Evolutionary conservation across 2,888 invertebrate genomes (phyloP), one percentile per base, ranked within the genome.

Genomic region (Nowickia ferox): DNA sequence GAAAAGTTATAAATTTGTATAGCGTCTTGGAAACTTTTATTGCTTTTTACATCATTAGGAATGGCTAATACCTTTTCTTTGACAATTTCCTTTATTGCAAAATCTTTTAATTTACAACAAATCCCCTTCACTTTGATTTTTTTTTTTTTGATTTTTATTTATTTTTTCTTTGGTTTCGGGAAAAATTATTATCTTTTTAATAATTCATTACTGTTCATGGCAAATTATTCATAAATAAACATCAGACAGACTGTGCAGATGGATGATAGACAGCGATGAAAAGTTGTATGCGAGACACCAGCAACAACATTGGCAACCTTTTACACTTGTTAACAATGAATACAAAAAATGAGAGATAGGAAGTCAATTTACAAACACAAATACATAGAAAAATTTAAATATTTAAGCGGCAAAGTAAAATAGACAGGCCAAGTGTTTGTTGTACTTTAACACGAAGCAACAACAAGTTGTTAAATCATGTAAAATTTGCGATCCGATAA

Each of bases 81-180:
- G 30, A 63, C 22, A 13, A 77, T 57, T 57, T 55, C 57, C 77
- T 77, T 15, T 46, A 15, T 19, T 17, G 51, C n/a, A 55, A 44
- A 19, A 15, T 30, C 13, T 5, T 59, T 66, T 30, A 11, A 17
- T 66, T 75, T 68, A 1, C n/a, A 68, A 1, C n/a, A 68, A 59
- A 59, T 68, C 77, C 77, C 77, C 68, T 77, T 77, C 59, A 68
- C 44, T 72, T 74, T 80, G 9, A 74, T 42, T 72, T 51, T 65
- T 76, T 55, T 8, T 17, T 38, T 9, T 55, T 61, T n/a, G n/a
- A n/a, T n/a, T 72, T 74, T 80, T 5, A 74, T 42, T 72, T 51
- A 53, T 76, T 55, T 8, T 17, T 38, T 9, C 42, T 61, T 61
- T 61, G 40, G 40, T 44, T 63, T 40, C 4, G 11, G 9, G 17